A percentile compares a stretch with the other conserved stretches of the same genome.
phyloP scores from a whole-genome alignment of 2,113 vertebrate species.

The Tauraco erythrolophus region DNA sequence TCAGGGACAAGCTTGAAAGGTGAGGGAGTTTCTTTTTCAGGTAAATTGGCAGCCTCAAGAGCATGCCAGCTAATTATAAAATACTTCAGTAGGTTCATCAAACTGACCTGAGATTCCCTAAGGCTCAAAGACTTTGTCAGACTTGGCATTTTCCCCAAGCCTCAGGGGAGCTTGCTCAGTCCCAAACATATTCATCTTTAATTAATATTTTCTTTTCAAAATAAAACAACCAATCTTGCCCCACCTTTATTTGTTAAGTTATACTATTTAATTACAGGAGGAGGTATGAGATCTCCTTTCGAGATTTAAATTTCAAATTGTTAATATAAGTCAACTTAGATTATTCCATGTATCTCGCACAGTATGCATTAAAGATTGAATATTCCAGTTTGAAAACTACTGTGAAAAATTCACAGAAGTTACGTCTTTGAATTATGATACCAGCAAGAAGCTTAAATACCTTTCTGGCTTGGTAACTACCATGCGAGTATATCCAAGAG shows the following conservation, averaged over 20 bases:
- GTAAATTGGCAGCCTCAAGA: slow-evolving; percentile 40
- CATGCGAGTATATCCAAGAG: neutral
- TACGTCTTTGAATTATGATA: neutral
- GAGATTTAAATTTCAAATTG: neutral
- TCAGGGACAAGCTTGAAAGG: neutral
- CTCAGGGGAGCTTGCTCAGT: slow-evolving; percentile 19
- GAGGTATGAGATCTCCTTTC: neutral
- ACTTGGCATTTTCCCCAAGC: slow-evolving; percentile 34
- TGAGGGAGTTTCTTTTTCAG: slow-evolving; percentile 20
- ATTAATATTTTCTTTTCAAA: slow-evolving; percentile 53
- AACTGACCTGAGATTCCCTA: slow-evolving; percentile 30
- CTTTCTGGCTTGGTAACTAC: neutral
- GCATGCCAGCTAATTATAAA: slow-evolving; percentile 49
- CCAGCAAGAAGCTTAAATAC: neutral
- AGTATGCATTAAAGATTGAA: neutral
- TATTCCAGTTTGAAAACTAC: neutral
- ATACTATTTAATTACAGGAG: neutral
- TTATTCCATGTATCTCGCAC: neutral
- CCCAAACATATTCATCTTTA: slow-evolving; percentile 6
- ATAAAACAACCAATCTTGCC: neutral
- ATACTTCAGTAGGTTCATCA: slow-evolving; percentile 47
- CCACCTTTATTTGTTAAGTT: neutral
- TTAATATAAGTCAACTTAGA: neutral
- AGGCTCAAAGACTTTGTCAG: slow-evolving; percentile 24
- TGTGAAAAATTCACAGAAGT: neutral